These are phyloP conservation scores for Mimas tiliae DNA, from an alignment of 2,888 invertebrate species.

Conservation along the genomic window DNA sequence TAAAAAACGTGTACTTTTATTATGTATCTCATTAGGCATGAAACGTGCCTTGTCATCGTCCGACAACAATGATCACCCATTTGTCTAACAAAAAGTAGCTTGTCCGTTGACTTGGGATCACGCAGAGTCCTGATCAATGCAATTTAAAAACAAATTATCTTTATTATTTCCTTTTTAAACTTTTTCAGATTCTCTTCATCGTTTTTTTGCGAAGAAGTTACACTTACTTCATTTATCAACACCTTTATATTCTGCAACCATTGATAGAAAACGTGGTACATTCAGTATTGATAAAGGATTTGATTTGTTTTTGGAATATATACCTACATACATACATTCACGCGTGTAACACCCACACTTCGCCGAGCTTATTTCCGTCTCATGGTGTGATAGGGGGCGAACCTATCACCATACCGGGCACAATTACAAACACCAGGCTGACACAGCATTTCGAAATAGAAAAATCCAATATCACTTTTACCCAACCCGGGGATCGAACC, in stretches of 20 bases:
- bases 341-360: no score
- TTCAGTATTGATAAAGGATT: no score
- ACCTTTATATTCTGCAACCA: neutral
- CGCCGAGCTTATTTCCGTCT: no score
- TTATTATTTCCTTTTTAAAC: neutral
- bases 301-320: no score
- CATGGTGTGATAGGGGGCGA: no score
- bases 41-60: neutral
- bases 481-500: no score
- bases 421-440: no score
- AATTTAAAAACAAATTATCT: conserved; percentile 1
- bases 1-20: conserved; percentile 6
- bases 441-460: no score
- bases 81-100: neutral
- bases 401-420: no score
- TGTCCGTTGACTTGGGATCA: neutral
- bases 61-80: conserved; percentile 2
- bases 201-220: neutral
- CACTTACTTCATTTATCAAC: neutral
- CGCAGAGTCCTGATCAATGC: neutral
- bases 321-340: no score
- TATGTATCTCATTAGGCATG: neutral
- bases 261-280: no score
- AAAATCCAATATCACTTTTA: no score
- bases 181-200: neutral